Base-by-base conservation (phyloP, 2,888 invertebrate genomes). In the Slavum lentiscoides region DNA sequence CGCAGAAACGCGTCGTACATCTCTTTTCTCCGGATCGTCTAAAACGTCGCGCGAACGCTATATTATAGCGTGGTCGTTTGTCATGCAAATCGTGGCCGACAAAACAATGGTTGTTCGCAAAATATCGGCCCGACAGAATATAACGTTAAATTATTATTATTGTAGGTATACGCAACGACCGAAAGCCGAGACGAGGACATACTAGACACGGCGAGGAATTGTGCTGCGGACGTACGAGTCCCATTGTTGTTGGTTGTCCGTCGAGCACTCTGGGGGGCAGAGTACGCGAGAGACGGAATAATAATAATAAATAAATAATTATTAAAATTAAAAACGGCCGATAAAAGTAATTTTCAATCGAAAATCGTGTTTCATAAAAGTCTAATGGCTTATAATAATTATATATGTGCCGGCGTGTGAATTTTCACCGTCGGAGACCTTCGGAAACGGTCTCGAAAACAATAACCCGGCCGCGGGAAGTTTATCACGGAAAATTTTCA, bases 41-140 rank as follows among this genome's bases (percentile, higher is more conserved):
- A 11, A 58, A 55, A 55, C 21, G 55, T 23, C 17, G 8, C 55
- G 17, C 23, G n/a, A 13, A 17, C 73, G 73, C 49, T n/a, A n/a
- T n/a, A n/a, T n/a, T n/a, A n/a, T n/a, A n/a, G n/a, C n/a, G n/a
- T n/a, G 17, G 55, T 77, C 69, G 69, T 70, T 69, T 77, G 69
- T 77, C 61, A 77, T 77, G 77, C 77, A 77, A 77, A 77, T 77
- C 61, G 61, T 69, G 61, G 17, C 77, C 69, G 53, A 62, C 49
- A 53, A 69, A 69, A 49, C 69, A 77, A 77, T 77, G 61, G 77
- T 69, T 37, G 59, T 30, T 77, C 69, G 53, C 69, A 13, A 49
- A 70, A 77, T 77, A 77, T 77, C 77, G 77, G 77, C 62, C 59
- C 30, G 69, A 39, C 53, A 39, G 53, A 21, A 30, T n/a, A 9